Evolutionary conservation across 2,113 vertebrate genomes (phyloP).

Genomic region (Thunnus thynnus): DNA sequence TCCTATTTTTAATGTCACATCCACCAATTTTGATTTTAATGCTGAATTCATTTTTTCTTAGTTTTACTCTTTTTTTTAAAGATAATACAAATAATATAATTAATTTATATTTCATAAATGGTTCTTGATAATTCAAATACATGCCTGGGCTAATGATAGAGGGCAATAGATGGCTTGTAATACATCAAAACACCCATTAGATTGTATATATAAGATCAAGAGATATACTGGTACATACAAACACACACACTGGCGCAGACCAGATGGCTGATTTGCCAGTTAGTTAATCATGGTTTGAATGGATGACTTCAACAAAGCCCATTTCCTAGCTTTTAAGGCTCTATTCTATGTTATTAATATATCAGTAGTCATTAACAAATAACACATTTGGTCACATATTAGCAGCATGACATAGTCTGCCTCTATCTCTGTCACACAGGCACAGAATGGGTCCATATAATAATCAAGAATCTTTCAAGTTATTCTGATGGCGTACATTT

Average conservation of each 20-base stretch:
- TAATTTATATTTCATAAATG: too few species aligned
- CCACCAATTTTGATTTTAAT: neutral
- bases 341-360: neutral
- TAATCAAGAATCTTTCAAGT: too few species aligned
- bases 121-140: neutral
- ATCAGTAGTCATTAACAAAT: neutral
- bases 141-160: neutral
- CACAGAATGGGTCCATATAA: too few species aligned
- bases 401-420: neutral
- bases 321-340: neutral
- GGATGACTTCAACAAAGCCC: neutral
- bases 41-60: neutral
- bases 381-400: neutral
- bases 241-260: neutral
- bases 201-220: constrained; percentile 7
- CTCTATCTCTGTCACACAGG: too few species aligned
- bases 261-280: constrained; percentile 19
- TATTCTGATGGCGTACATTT: too few species aligned
- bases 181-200: neutral
- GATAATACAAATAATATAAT: too few species aligned
- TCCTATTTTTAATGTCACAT: neutral
- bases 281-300: constrained; percentile 12
- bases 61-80: neutral
- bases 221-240: neutral
- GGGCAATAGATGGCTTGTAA: neutral